A percentile compares a stretch with the other conserved stretches of the same genome.
phyloP scores from a whole-genome alignment of 2,113 vertebrate genomes.

The human (Homo sapiens) region DNA sequence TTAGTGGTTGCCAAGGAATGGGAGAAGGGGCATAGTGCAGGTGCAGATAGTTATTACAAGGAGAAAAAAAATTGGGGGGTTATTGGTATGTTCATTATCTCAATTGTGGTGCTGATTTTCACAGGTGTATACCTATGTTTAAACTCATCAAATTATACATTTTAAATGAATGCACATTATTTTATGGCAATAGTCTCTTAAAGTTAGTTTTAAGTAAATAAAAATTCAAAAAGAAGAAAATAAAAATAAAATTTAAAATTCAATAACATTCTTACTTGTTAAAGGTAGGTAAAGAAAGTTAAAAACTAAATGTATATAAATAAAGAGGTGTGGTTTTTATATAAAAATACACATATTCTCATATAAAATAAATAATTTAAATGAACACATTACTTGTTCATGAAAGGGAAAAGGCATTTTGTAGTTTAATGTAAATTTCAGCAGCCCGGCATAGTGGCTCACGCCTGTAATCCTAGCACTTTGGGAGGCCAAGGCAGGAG shows the following conservation, averaged over 20 bases:
- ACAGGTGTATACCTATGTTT: neutral
- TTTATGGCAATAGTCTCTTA: neutral
- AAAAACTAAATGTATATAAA: neutral
- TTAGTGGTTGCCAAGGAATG: neutral
- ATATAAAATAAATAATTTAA: neutral
- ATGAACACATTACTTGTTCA: neutral
- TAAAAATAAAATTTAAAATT: neutral
- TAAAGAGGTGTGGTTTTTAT: neutral
- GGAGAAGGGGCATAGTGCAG: neutral
- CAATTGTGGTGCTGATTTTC: neutral
- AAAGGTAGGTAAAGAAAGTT: neutral
- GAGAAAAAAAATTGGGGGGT: neutral
- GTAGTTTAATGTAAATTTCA: neutral
- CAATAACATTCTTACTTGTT: neutral
- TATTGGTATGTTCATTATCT: neutral
- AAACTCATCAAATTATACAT: neutral
- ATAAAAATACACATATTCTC: neutral
- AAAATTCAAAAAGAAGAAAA: neutral
- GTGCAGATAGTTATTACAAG: neutral
- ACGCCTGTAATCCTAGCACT: no score
- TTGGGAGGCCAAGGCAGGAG: no score
- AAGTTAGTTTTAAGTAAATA: neutral
- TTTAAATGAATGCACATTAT: neutral
- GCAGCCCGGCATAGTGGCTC: no score
- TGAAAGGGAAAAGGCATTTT: neutral